A percentile compares a stretch with the other conserved stretches of the same genome.
These are phyloP conservation scores for Monopterus albus DNA, from an alignment of 2,113 vertebrate genomes.

Conservation along the genomic window DNA sequence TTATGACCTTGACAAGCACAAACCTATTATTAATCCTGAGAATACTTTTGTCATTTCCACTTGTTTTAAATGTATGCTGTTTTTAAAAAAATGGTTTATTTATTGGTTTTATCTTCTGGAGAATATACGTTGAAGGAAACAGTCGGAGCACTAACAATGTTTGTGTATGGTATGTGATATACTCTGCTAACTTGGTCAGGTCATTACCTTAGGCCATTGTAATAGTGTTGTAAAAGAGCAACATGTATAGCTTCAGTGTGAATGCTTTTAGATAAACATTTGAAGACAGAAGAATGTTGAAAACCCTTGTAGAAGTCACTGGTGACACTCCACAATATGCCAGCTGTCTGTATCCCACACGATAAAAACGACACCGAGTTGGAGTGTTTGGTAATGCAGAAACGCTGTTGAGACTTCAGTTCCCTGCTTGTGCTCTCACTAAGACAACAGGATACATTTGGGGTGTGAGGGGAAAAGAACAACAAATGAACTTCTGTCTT, in stretches of 20 bases:
- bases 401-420: slow-evolving; percentile 80
- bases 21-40: slow-evolving; percentile 83
- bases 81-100: slow-evolving; percentile 74
- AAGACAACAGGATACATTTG: slow-evolving; percentile 41
- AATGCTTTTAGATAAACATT: slow-evolving; percentile 79
- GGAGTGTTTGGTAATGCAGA: slow-evolving; percentile 73
- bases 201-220: slow-evolving; percentile 77
- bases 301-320: slow-evolving; percentile 77
- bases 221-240: slow-evolving; percentile 79
- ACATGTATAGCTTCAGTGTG: slow-evolving; percentile 79
- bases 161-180: slow-evolving; percentile 71
- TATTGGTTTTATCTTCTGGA: slow-evolving; percentile 80
- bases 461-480: slow-evolving; percentile 57
- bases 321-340: slow-evolving; percentile 68
- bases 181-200: slow-evolving; percentile 74
- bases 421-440: slow-evolving; percentile 69
- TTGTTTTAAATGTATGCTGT: slow-evolving; percentile 72
- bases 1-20: slow-evolving; percentile 88
- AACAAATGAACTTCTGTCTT: slow-evolving; percentile 63
- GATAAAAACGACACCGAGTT: slow-evolving; percentile 56
- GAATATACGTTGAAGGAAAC: slow-evolving; percentile 77
- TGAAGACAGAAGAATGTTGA: slow-evolving; percentile 86
- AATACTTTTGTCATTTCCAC: slow-evolving; percentile 76
- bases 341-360: slow-evolving; percentile 61
- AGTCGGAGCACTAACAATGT: slow-evolving; percentile 75